Evolutionary conservation across 1,140 invertebrate genomes (phyloP), one percentile per base, ranked within the genome.

Genomic region (Leptinotarsa undecemlineata): DNA sequence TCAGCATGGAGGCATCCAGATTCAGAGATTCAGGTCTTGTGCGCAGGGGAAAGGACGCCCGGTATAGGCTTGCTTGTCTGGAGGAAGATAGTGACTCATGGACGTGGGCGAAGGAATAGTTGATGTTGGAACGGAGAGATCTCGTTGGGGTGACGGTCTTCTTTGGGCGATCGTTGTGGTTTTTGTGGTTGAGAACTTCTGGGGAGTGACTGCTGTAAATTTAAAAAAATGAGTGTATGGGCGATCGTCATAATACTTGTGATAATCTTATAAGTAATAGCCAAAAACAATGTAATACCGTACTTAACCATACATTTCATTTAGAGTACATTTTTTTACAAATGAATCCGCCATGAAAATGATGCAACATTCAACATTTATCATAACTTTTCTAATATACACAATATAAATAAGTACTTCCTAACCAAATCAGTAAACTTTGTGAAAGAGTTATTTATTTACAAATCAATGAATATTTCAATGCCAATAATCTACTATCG

Each of bases 1-100:
- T 84, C 69, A 84, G 68, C 17, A 82, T 78, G 42, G 80, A 76
- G 13, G 82, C 77, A 66, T 84, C 84, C 23, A 84, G 57, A 67
- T 82, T 75, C 15, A 84, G 68, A 11, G 80, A 78, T 73, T 84
- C 83, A 11, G 81, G 80, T 67, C 81, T 75, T 2, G 81, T 74
- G n/a, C 82, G 72, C 11, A 77, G 64, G 13, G 77, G 73, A 15
- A 83, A 75, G 4, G 79, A 75, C 47, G 80, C 79, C 51, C 78
- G 79, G 74, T 81, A 84, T 8, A 82, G 71, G 62, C 80, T 83
- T 3, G 77, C 69, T 17, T 77, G 73, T 26, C 79, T 74, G 51
- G 79, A 76, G 2, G 79, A 74, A 2, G 78, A 74, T 15, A 78
- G 51, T 19, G 78, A 71, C 14, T 80, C 75, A 17, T 80, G 74